These are phyloP conservation scores for Narcine bancroftii DNA, from an alignment of 2,113 vertebrate genomes.

Conservation along the genomic window DNA sequence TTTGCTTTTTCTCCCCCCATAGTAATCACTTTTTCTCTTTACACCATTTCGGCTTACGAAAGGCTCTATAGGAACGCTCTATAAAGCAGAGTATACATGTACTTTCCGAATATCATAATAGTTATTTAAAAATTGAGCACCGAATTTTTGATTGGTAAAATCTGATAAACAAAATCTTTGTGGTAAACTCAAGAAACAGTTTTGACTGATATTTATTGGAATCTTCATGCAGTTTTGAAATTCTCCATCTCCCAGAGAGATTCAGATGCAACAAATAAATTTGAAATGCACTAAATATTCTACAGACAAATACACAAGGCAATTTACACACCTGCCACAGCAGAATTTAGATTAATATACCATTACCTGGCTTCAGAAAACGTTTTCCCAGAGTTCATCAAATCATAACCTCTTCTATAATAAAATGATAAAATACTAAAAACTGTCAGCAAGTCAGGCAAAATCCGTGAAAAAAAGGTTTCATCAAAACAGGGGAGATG, in stretches of 20 bases:
- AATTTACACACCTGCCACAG: neutral
- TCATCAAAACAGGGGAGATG: no score
- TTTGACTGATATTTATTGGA: neutral
- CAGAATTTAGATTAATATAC: neutral
- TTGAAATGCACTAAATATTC: no score
- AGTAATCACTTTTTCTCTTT: no score
- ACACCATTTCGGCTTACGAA: no score
- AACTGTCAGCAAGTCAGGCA: no score
- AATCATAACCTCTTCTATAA: no score
- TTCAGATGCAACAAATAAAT: neutral
- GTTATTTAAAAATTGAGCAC: neutral
- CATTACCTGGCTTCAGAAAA: neutral
- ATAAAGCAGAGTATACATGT: no score
- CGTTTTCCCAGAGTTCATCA: neutral
- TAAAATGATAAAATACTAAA: no score
- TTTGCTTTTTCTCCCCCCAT: no score
- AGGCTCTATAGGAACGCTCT: no score
- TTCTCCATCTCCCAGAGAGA: neutral
- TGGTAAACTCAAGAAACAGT: neutral
- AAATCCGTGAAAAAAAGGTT: no score
- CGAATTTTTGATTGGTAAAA: no score
- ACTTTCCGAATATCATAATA: neutral
- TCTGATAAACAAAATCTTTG: neutral
- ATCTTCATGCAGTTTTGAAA: neutral
- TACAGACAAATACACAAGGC: neutral